These are phyloP conservation scores for Percopsis omiscomaycus DNA, from an alignment of 2,797 vertebrate species.

Conservation along the genomic window DNA sequence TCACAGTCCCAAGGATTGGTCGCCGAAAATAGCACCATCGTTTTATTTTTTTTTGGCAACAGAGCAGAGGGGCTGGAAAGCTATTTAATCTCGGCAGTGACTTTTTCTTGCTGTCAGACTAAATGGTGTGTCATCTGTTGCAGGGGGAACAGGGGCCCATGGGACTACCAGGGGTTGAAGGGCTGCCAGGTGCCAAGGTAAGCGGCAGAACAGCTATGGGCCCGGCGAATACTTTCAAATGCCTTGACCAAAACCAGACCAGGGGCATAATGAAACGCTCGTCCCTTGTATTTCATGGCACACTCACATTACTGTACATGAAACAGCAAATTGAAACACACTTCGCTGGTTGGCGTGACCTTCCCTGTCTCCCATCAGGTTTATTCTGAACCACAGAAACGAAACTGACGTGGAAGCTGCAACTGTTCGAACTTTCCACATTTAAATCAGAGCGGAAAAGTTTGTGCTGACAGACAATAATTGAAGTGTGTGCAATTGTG, in stretches of 20 bases:
- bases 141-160: constrained; percentile 93
- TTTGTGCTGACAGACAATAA: constrained; percentile 15
- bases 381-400: too few species aligned
- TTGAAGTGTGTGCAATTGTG: constrained; percentile 8
- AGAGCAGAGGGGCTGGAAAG: constrained; percentile 10
- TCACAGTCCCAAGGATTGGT: constrained; percentile 4
- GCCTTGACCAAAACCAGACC: constrained; percentile 28
- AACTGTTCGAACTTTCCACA: background rate
- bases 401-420: too few species aligned
- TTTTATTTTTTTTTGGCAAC: constrained; percentile 4
- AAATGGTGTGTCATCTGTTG: constrained; percentile 52
- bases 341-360: too few species aligned
- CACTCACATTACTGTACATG: constrained; percentile 17
- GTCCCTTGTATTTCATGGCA: background rate
- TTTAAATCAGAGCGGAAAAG: constrained; percentile 14
- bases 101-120: constrained; percentile 33
- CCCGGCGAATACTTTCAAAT: constrained; percentile 24
- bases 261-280: constrained; percentile 7
- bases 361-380: too few species aligned
- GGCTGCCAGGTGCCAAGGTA: constrained; percentile 94
- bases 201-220: constrained; percentile 6
- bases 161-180: constrained; percentile 96
- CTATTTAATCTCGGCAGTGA: constrained; percentile 12
- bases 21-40: constrained; percentile 22
- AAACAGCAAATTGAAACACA: background rate